These are phyloP conservation scores for Eristalis intricaria DNA, from an alignment of 2,888 invertebrate species.

Conservation along the genomic window DNA sequence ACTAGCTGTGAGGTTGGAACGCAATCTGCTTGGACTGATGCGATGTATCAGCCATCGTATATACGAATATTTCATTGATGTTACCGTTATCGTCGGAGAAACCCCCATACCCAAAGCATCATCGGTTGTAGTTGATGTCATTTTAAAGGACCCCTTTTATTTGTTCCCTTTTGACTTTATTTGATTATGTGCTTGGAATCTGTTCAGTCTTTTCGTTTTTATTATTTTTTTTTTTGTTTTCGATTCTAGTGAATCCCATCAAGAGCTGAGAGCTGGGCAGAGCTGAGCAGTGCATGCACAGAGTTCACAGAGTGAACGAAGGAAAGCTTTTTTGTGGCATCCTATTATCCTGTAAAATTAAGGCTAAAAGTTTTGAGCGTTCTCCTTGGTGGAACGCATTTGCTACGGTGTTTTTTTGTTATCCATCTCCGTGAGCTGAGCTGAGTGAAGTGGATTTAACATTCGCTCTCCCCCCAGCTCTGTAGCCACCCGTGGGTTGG, in stretches of 20 bases:
- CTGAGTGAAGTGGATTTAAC: slow-evolving; percentile 62
- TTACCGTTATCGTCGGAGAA: background rate
- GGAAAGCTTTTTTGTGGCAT: slow-evolving; percentile 67
- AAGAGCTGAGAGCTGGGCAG: slow-evolving; percentile 42
- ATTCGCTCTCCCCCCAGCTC: background rate
- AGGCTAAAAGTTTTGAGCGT: slow-evolving; percentile 69
- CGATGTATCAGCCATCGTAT: slow-evolving; percentile 71
- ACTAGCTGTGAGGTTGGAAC: slow-evolving; percentile 36
- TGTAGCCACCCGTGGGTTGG: background rate
- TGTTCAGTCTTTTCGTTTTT: background rate
- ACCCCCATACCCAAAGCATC: background rate
- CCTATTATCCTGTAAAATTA: slow-evolving; percentile 69
- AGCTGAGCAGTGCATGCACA: slow-evolving; percentile 61
- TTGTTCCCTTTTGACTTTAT: slow-evolving; percentile 56
- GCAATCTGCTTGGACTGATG: slow-evolving; percentile 73
- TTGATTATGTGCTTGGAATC: slow-evolving; percentile 58
- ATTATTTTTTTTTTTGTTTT: slow-evolving; percentile 3
- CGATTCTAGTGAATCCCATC: slow-evolving; percentile 54
- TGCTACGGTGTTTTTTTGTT: background rate
- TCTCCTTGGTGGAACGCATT: slow-evolving; percentile 61
- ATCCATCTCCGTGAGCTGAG: slow-evolving; percentile 29
- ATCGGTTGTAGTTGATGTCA: slow-evolving; percentile 53
- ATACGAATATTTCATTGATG: background rate
- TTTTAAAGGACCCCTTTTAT: slow-evolving; percentile 61
- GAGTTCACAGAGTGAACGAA: slow-evolving; percentile 39